phyloP scores from a whole-genome alignment of 2,797 vertebrate species.

The Heteromormyrus szaboi region DNA sequence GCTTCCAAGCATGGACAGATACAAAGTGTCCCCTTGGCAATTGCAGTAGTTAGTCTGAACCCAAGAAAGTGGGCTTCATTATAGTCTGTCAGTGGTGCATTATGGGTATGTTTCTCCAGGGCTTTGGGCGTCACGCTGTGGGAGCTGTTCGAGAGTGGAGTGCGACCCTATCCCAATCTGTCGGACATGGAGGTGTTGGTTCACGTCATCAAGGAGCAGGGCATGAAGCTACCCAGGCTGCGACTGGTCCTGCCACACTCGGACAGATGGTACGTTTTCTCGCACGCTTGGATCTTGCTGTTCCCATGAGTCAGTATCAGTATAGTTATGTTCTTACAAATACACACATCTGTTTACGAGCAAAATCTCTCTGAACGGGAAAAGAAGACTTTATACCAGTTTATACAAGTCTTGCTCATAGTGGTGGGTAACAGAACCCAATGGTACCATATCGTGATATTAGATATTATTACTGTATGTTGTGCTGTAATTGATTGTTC shows the following conservation, averaged over 20 bases:
- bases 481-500: neutral
- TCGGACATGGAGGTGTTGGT: slow-evolving; percentile 86
- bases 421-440: neutral
- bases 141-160: slow-evolving; percentile 73
- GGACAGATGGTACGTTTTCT: slow-evolving; percentile 77
- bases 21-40: neutral
- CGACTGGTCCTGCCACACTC: slow-evolving; percentile 87
- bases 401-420: neutral
- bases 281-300: neutral
- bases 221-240: slow-evolving; percentile 82
- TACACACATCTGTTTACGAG: neutral
- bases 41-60: neutral
- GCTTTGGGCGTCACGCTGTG: slow-evolving; percentile 89
- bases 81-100: neutral
- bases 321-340: neutral
- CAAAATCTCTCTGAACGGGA: neutral
- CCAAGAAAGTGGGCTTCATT: neutral
- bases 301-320: neutral
- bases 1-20: neutral
- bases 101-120: slow-evolving; percentile 55
- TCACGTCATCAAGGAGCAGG: slow-evolving; percentile 88
- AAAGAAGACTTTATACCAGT: neutral
- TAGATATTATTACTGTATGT: neutral
- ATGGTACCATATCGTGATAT: neutral
- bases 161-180: slow-evolving; percentile 80